Evolutionary conservation across 2,113 vertebrate species (phyloP).

Genomic region (Eira barbara): DNA sequence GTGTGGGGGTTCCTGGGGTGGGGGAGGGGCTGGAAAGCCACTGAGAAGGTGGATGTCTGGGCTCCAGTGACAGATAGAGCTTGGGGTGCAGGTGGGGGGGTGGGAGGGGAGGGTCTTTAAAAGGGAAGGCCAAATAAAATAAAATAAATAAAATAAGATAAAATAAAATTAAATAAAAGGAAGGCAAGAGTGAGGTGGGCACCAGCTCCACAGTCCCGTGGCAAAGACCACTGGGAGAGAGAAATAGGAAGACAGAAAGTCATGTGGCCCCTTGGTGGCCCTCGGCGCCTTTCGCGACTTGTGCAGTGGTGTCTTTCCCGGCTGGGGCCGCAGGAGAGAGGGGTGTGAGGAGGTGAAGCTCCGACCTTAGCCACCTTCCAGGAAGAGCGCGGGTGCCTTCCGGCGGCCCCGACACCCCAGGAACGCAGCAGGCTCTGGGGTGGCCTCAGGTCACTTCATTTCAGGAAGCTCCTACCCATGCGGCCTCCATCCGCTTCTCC

Average conservation of each 20-base stretch:
- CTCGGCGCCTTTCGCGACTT: not conserved
- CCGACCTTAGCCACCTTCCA: not conserved
- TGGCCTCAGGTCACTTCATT: not conserved
- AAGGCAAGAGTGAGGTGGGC: not conserved
- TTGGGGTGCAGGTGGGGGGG: not conserved
- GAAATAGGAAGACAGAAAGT: not conserved
- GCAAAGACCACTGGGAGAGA: not conserved
- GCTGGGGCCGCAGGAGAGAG: not conserved
- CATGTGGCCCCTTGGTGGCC: not conserved
- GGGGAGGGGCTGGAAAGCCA: not conserved
- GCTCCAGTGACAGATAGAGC: not conserved
- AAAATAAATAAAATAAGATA: not conserved
- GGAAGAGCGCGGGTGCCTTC: not conserved
- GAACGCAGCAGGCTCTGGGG: not conserved
- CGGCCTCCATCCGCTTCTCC: not conserved
- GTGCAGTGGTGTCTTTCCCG: not conserved
- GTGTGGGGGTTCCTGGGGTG: not conserved
- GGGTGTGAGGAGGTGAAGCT: too few relatives aligned
- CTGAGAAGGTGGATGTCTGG: not conserved
- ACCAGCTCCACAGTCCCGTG: not conserved
- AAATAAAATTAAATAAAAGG: not conserved
- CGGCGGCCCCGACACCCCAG: not conserved
- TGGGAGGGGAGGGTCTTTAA: not conserved
- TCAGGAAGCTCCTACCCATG: not conserved
- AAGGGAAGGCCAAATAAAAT: not conserved